Base-by-base conservation (phyloP, 2,888 invertebrate species). In the Rhimphoctona megacephalus region DNA sequence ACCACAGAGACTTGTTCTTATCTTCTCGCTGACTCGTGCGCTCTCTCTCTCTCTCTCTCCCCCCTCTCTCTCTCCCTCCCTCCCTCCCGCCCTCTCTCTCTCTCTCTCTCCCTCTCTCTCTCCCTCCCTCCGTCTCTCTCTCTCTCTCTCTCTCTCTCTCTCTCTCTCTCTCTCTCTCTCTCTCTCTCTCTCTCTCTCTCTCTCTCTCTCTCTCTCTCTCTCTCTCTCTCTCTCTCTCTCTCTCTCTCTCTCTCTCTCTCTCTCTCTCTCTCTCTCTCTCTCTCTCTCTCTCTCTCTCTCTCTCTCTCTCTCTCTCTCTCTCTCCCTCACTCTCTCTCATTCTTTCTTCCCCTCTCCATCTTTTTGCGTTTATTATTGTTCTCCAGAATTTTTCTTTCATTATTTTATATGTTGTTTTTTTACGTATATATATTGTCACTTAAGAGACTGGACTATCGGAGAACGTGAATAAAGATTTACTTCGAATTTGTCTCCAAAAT, bases 1-100 rank as follows among this genome's bases (percentile, higher is more conserved):
- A 80, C 84, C 85, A 81, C 80, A 81, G 87, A 88, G 88, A 88
- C 86, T 86, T 67, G 86, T 85, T 87, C 85, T 88, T 88, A 82
- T 85, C 80, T 74, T 80, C 73, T 74, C 72, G 78, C 81, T 73
- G 73, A 72, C 73, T 85, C 69, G 74, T 80, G 61, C 73, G 79
- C 83, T 72, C 77, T 78, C 5, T 76, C 33, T 69, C 49, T 52
- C 72, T 85, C 83, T 69, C 54, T 57, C 77, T 78, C 14, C 83
- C 64, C 54, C 49, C 77, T 78, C 14, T 22, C 11, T 33, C 46
- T 81, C 11, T 67, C n/a, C 36, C 39, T 52, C 43, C 6, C 49
- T 22, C 43, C 14, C 25, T 39, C 52, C 25, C 77, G 79, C 83
- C 70, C 76, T 72, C 49, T 79, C 52, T 72, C 78, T 33, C 22